A percentile compares a stretch with the other conserved stretches of the same genome.
phyloP scores from a whole-genome alignment of 2,888 invertebrate species.

The Rotaria sp. region DNA sequence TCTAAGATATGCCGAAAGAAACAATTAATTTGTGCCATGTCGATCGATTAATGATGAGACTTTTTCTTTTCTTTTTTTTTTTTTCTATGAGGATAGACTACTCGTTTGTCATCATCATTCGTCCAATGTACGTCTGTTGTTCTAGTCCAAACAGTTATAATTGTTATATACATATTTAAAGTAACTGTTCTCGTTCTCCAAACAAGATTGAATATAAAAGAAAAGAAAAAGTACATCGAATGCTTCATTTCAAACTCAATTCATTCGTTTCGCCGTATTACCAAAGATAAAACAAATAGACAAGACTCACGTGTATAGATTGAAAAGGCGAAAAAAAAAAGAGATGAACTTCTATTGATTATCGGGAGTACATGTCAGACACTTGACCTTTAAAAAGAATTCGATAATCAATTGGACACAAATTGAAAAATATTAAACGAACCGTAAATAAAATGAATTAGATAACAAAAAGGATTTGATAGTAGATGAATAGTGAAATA shows the following conservation, averaged over 20 bases:
- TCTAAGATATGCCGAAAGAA: slow-evolving; percentile 18
- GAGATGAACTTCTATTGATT: slow-evolving; percentile 9
- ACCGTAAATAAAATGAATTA: slow-evolving; percentile 2
- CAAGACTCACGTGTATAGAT: background rate
- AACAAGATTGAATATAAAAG: background rate
- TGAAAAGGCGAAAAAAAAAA: background rate
- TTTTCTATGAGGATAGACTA: background rate
- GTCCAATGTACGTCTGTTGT: background rate
- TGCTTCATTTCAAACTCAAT: slow-evolving; percentile 19
- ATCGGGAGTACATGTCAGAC: slow-evolving; percentile 18
- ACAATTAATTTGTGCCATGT: slow-evolving; percentile 10
- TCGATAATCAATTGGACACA: slow-evolving; percentile 4
- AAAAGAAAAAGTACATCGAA: background rate
- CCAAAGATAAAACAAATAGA: slow-evolving; percentile 1
- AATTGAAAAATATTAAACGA: slow-evolving; percentile 9
- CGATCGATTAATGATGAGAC: slow-evolving; percentile 20
- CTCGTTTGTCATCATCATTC: slow-evolving; percentile 22
- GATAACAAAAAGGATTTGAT: background rate
- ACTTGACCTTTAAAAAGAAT: slow-evolving; percentile 8
- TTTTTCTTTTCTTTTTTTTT: background rate
- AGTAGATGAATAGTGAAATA: background rate
- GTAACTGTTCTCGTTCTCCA: background rate
- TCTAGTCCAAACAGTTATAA: slow-evolving; percentile 17
- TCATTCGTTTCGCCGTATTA: slow-evolving; percentile 22
- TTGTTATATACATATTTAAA: slow-evolving; percentile 6